Evolutionary conservation across 1,140 invertebrate genomes (phyloP).

Genomic region (Drosophila rufa): DNA sequence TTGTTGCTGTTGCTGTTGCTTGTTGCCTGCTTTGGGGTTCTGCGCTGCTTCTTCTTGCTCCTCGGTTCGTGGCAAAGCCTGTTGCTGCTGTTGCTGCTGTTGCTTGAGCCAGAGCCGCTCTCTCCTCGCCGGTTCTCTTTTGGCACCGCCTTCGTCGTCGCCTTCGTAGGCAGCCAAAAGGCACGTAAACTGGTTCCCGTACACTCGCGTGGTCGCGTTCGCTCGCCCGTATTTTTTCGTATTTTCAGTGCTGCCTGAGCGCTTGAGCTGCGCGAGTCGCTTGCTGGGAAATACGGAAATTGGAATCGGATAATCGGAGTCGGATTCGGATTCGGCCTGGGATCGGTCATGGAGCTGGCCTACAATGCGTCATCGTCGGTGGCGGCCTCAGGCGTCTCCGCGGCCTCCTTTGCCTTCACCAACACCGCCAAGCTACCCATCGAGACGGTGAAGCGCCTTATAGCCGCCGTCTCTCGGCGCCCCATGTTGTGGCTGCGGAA

Average conservation of each 20-base stretch:
- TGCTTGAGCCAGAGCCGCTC: conserved; percentile 24
- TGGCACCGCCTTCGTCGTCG: conserved; percentile 58
- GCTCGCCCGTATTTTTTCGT: conserved; percentile 68
- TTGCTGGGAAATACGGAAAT: conserved; percentile 28
- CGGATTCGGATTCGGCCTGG: conserved; percentile 8
- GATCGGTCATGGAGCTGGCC: conserved; percentile 58
- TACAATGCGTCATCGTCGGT: conserved; percentile 74
- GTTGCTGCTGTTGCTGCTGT: conserved; percentile 46
- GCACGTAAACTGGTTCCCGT: conserved; percentile 78
- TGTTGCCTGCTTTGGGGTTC: conserved; percentile 15
- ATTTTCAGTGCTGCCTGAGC: conserved; percentile 62
- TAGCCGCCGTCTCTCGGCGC: conserved; percentile 71
- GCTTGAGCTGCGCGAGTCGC: conserved; percentile 77
- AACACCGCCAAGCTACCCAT: conserved; percentile 78
- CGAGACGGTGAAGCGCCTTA: conserved; percentile 74
- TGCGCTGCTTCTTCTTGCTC: conserved; percentile 24
- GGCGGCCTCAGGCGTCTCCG: conserved; percentile 47
- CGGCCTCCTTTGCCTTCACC: conserved; percentile 63
- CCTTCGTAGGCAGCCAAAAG: conserved; percentile 66
- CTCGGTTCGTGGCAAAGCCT: conserved; percentile 57
- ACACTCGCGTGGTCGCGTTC: conserved; percentile 37
- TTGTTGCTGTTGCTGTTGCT: conserved; percentile 8
- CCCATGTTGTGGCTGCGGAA: conserved; percentile 72
- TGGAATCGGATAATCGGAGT: conserved; percentile 14
- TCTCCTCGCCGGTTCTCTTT: conserved; percentile 46